Percentiles rank a stretch among this genome's conserved stretches.
Evolutionary conservation across 2,797 vertebrate species (phyloP).

Genomic region (Anguilla marmorata): DNA sequence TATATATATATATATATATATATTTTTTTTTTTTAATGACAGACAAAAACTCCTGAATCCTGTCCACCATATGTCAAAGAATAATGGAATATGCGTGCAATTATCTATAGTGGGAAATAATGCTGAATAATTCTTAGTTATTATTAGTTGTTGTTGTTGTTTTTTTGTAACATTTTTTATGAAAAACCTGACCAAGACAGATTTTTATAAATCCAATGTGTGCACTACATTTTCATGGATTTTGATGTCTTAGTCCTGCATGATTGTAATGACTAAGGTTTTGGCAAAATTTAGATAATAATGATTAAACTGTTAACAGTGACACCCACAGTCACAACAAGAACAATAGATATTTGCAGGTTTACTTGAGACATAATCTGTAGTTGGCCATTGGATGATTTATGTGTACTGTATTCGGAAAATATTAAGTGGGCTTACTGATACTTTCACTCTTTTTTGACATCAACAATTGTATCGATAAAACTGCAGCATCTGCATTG

Average conservation of each 20-base stretch:
- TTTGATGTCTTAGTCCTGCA: background rate
- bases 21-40: background rate
- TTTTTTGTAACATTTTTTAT: no score
- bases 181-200: background rate
- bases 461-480: background rate
- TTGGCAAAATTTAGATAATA: background rate
- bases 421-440: background rate
- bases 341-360: background rate
- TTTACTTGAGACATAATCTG: background rate
- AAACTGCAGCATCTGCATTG: background rate
- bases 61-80: background rate
- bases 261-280: background rate
- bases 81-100: background rate
- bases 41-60: background rate
- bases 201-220: background rate
- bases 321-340: background rate
- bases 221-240: background rate
- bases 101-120: background rate
- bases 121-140: background rate
- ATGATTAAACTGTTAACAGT: background rate
- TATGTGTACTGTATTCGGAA: background rate
- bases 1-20: no score
- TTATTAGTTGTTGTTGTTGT: background rate
- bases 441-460: background rate
- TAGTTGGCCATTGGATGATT: background rate